Conservation (phyloP, 2,888 invertebrate species). For the Elmis aenea region DNA sequence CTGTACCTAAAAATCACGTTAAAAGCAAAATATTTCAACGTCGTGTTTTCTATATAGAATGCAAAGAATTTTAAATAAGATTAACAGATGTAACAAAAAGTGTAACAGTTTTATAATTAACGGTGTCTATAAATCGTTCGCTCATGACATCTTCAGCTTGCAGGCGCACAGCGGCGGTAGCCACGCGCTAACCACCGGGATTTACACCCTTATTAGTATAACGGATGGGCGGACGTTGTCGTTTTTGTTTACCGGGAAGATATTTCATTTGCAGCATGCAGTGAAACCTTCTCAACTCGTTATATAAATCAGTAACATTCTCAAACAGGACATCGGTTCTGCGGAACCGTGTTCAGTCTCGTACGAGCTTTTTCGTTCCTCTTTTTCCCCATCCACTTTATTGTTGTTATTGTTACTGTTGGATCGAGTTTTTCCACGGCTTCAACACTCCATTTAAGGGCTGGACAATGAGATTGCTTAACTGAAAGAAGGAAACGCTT, state of each 20-base stretch:
- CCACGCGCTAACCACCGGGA: constrained; percentile 22
- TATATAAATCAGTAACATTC: constrained; percentile 32
- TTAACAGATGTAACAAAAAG: constrained; percentile 12
- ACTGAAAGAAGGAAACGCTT: too few relatives aligned
- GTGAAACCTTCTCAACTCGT: constrained; percentile 26
- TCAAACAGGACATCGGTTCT: constrained; percentile 25
- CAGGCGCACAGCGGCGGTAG: constrained; percentile 20
- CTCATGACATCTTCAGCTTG: constrained; percentile 25
- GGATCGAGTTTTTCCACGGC: too few relatives aligned
- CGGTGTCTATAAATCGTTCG: constrained; percentile 30
- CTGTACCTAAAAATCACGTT: too few relatives aligned
- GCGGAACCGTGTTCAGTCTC: constrained; percentile 21
- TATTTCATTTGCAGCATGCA: constrained; percentile 31
- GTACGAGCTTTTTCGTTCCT: constrained; percentile 9
- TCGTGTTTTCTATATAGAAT: too few relatives aligned
- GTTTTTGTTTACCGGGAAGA: constrained; percentile 31
- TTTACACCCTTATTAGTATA: constrained; percentile 34
- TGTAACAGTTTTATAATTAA: constrained; percentile 24
- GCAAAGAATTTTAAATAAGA: not conserved
- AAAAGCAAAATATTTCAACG: too few relatives aligned
- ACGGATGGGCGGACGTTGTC: constrained; percentile 30
- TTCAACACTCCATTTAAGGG: too few relatives aligned
- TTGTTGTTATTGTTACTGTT: too few relatives aligned
- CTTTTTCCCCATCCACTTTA: constrained; percentile 3
- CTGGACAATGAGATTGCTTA: too few relatives aligned